These are phyloP conservation scores for Carassius gibelio DNA, from an alignment of 2,113 vertebrate species.

Conservation along the genomic window DNA sequence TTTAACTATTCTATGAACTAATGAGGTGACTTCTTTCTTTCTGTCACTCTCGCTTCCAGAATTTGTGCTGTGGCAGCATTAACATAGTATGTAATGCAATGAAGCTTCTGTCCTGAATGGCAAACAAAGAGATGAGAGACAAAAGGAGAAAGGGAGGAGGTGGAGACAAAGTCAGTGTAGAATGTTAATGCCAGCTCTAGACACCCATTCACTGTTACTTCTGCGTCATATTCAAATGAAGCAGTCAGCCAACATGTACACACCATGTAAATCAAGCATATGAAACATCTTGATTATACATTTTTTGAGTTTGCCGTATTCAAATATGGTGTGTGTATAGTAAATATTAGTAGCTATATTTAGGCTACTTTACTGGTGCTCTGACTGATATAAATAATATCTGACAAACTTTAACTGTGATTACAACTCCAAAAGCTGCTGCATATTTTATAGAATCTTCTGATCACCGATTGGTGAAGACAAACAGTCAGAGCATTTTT, in stretches of 20 bases:
- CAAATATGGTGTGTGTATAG: not conserved
- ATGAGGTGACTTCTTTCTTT: constrained; percentile 13
- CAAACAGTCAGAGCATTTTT: not conserved
- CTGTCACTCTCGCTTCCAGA: not conserved
- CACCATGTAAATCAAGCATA: not conserved
- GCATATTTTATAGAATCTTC: not conserved
- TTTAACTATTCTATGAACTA: not conserved
- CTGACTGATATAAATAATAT: not conserved
- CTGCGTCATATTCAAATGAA: constrained; percentile 16
- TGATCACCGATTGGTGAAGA: not conserved
- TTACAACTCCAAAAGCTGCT: constrained; percentile 5
- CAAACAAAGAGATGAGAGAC: constrained; percentile 8
- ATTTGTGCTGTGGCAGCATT: constrained; percentile 32
- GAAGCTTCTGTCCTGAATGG: constrained; percentile 21
- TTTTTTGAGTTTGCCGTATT: not conserved
- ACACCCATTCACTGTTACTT: constrained; percentile 5
- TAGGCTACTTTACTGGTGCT: not conserved
- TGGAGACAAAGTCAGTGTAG: constrained; percentile 24
- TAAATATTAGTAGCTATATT: not conserved
- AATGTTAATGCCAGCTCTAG: not conserved
- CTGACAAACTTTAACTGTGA: not conserved
- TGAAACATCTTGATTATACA: not conserved
- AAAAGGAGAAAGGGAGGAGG: constrained; percentile 10
- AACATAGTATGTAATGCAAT: not conserved
- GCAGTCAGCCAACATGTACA: not conserved